Evolutionary conservation across 2,113 vertebrate species (phyloP).

Genomic region (Panurus biarmicus): DNA sequence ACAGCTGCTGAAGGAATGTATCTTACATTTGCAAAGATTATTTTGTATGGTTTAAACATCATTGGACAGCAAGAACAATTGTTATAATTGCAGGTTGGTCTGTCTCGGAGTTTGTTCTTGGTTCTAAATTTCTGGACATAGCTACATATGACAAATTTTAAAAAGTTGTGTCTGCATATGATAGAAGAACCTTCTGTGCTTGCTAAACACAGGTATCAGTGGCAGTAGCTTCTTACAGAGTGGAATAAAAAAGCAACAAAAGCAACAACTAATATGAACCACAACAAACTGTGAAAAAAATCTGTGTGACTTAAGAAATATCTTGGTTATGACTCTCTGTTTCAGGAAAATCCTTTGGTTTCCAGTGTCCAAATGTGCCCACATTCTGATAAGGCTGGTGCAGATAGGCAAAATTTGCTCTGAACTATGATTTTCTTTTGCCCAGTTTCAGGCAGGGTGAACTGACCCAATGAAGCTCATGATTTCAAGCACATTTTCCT

Average conservation of each 20-base stretch:
- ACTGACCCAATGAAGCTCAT: background rate
- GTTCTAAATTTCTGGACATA: background rate
- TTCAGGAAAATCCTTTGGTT: background rate
- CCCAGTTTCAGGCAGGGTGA: background rate
- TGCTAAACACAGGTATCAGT: background rate
- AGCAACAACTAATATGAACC: background rate
- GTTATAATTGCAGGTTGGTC: background rate
- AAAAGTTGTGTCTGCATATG: background rate
- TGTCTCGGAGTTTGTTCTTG: background rate
- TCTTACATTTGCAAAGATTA: background rate
- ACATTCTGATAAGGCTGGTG: background rate
- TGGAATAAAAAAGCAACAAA: background rate
- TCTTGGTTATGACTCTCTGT: background rate
- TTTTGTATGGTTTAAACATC: background rate
- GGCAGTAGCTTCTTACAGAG: background rate
- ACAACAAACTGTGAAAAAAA: background rate
- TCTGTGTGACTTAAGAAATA: background rate
- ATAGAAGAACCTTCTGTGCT: background rate
- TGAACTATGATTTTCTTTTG: background rate
- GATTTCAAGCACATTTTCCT: slow-evolving; percentile 19
- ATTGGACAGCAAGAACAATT: background rate
- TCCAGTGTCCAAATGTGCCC: background rate
- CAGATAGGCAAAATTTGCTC: background rate
- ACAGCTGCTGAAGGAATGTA: background rate
- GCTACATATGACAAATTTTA: background rate